Conservation (phyloP, 1,140 invertebrate genomes). For the Condylostylus longicornis region DNA sequence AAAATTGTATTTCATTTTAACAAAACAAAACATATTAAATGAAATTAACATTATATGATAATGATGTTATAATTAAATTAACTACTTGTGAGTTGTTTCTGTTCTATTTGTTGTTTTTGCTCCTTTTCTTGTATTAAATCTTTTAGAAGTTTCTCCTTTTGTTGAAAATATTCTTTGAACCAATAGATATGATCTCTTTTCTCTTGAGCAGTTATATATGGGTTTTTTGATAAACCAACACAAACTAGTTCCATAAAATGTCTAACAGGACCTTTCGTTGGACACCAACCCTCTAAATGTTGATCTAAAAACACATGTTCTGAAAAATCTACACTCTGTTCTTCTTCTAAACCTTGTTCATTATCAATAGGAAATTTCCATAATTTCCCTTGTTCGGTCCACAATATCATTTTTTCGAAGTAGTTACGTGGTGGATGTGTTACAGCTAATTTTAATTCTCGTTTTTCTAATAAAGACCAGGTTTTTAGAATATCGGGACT, state of each 20-base stretch:
- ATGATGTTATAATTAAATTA: too few relatives aligned
- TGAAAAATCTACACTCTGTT: conserved; percentile 65
- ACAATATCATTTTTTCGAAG: conserved; percentile 84
- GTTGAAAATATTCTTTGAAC: conserved; percentile 82
- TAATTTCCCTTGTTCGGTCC: conserved; percentile 87
- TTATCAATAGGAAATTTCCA: conserved; percentile 98
- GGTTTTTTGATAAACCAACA: conserved; percentile 87
- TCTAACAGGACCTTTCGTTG: conserved; percentile 69
- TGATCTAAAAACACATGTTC: conserved; percentile 88
- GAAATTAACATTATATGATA: too few relatives aligned
- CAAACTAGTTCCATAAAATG: conserved; percentile 96
- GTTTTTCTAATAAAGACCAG: conserved; percentile 50
- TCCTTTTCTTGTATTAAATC: too few relatives aligned
- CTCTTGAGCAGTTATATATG: conserved; percentile 71
- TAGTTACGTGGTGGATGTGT: conserved; percentile 67
- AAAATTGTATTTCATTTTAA: too few relatives aligned
- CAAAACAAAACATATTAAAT: too few relatives aligned
- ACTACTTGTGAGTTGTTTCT: too few relatives aligned
- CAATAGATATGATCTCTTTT: conserved; percentile 84
- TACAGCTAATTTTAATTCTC: conserved; percentile 46
- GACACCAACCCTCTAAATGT: conserved; percentile 77
- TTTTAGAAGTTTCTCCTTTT: conserved; percentile 55
- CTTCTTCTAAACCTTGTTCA: conserved; percentile 77
- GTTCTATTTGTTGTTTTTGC: too few relatives aligned
- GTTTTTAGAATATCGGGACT: conserved; percentile 39